Evolutionary conservation across 2,888 invertebrate genomes (phyloP).

Genomic region (Cosmorhoe ocellata): DNA sequence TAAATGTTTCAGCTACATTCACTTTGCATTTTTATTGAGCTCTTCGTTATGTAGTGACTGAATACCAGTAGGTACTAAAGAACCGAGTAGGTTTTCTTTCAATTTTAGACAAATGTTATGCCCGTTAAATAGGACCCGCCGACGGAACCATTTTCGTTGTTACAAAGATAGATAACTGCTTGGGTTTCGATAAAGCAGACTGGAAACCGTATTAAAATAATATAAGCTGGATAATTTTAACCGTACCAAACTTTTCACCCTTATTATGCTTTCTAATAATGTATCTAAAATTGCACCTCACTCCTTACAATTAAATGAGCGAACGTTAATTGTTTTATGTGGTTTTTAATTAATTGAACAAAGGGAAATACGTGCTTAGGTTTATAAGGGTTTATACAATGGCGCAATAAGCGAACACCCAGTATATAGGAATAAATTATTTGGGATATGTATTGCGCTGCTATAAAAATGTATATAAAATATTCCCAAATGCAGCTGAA

Average conservation of each 20-base stretch:
- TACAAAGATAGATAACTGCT: background rate
- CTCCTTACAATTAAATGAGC: slow-evolving; percentile 27
- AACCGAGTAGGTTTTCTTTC: background rate
- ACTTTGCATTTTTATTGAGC: slow-evolving; percentile 53
- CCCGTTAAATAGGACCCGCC: too few species aligned
- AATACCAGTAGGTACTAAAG: background rate
- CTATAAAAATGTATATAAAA: slow-evolving; percentile 53
- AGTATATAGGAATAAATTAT: slow-evolving; percentile 44
- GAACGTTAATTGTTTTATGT: slow-evolving; percentile 31
- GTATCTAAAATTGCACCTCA: slow-evolving; percentile 24
- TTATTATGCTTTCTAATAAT: slow-evolving; percentile 16
- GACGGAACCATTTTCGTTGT: background rate
- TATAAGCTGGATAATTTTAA: background rate
- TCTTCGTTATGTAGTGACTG: slow-evolving; percentile 37
- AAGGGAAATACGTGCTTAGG: slow-evolving; percentile 28
- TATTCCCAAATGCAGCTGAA: slow-evolving; percentile 39
- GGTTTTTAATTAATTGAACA: slow-evolving; percentile 35
- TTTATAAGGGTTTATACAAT: slow-evolving; percentile 32
- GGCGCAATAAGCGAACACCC: slow-evolving; percentile 31
- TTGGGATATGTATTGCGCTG: slow-evolving; percentile 47
- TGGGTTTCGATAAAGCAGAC: background rate
- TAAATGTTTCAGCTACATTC: slow-evolving; percentile 53
- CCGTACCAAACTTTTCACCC: background rate
- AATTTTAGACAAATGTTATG: background rate
- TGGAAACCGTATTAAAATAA: background rate